Evolutionary conservation across 2,888 invertebrate genomes (phyloP), one percentile per base, ranked within the genome.

Genomic region (Lithophane ornitopus): DNA sequence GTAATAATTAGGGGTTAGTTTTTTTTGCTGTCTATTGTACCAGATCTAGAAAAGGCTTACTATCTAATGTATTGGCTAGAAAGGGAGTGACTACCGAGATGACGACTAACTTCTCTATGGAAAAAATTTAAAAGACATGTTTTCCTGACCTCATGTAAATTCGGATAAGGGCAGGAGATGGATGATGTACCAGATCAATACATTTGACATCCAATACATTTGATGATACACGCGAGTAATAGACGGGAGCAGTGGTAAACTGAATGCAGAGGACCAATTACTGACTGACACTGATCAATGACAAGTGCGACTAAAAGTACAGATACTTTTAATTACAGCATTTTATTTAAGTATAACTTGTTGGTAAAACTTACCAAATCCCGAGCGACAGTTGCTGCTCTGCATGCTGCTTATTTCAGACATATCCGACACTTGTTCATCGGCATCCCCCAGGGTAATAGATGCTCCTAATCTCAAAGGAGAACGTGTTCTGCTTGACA

Each of bases 351-450:
- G 7, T 58, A 58, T 28, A 19, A 34, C 12, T 16, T 28, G 1
- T 58, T n/a, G 7, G 7, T 28, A 8, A 22, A 54, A 78, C 93
- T 94, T 90, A 96, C 96, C 96, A 85, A 97, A 94, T 67, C 96
- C 96, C 4, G 97, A 97, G 56, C 97, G 95, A 87, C 97, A 97
- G 84, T 96, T 94, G 82, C 97, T 97, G 70, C 97, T 97, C 66
- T 97, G 97, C 63, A 97, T 92, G 84, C 97, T 97, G 67, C 97
- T 97, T 28, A 94, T 89, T 87, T 96, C 97, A 16, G 97, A 97
- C 69, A 96, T 91, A 81, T 97, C 97, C 0, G 96, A 96, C 2
- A 93, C 93, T 80, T 95, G 95, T 54, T 97, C 97, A 12, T 97
- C 97, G 4, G 91, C 83, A 67, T 97, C 95, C 1, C 93, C 93